Evolutionary conservation across 1,140 invertebrate genomes (phyloP).

Genomic region (Drosophila nigrodunni): DNA sequence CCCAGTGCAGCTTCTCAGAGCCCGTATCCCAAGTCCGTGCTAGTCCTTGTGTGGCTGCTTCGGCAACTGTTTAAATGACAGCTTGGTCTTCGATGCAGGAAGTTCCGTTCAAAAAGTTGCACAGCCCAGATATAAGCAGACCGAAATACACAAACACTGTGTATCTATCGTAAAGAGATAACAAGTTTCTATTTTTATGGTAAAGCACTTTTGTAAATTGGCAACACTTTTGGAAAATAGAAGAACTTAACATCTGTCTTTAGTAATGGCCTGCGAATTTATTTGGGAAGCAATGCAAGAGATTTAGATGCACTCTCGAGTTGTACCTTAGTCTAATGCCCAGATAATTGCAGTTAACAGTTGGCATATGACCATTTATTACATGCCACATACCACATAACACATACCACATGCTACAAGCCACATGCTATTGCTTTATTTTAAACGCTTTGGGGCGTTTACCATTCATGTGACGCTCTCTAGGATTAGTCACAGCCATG

Average conservation of each 20-base stretch:
- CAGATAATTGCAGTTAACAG: slow-evolving; percentile 56
- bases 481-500: slow-evolving; percentile 46
- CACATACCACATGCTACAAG: slow-evolving; percentile 50
- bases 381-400: slow-evolving; percentile 52
- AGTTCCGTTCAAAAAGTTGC: slow-evolving; percentile 37
- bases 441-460: slow-evolving; percentile 68
- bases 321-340: slow-evolving; percentile 40
- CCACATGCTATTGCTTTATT: slow-evolving; percentile 64
- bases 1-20: slow-evolving; percentile 39
- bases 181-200: slow-evolving; percentile 8
- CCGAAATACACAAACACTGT: slow-evolving; percentile 11
- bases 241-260: slow-evolving; percentile 11
- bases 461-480: slow-evolving; percentile 47
- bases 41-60: slow-evolving; percentile 2
- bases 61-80: slow-evolving; percentile 40
- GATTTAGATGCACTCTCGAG: background rate
- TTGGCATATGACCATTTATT: slow-evolving; percentile 62
- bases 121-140: slow-evolving; percentile 33
- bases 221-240: slow-evolving; percentile 14
- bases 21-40: slow-evolving; percentile 12
- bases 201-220: slow-evolving; percentile 41
- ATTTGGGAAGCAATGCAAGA: background rate
- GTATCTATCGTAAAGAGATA: background rate
- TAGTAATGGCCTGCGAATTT: slow-evolving; percentile 15
- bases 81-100: slow-evolving; percentile 66